Base-by-base conservation (phyloP, 2,797 vertebrate species). In the Remorina albescens region DNA sequence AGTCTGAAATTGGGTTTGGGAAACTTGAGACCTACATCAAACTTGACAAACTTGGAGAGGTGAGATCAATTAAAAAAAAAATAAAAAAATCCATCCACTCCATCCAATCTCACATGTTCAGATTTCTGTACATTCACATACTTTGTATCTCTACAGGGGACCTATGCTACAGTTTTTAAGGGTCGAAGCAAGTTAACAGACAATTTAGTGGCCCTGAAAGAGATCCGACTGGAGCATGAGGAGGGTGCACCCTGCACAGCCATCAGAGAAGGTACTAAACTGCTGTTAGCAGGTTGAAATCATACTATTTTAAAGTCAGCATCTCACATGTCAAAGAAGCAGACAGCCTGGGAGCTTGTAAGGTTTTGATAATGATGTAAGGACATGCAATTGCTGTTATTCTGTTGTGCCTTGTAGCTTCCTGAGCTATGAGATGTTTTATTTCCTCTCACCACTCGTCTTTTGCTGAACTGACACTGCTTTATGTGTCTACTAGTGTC, bases 11-110 rank as follows among this genome's bases (percentile, higher is more conserved):
- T 18, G 94, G 95, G 83, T 95, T 95, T 21, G 95, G 95, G 61
- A 95, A 95, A 86, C 90, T 95, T 25, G 95, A 95, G 86, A 94
- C 95, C 4, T 95, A 95, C 88, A 92, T 95, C 83, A 95, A 95
- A 87, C 89, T 95, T 86, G 94, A 95, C 86, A 95, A 95, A 89
- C 85, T 95, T 0, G 95, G 95, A 61, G 95, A 95, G 93, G 95
- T 95, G 86, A 92, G 93, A 69, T 73, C 47, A 58, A 32, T 23
- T 1, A 25, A 36, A 12, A n/a, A n/a, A n/a, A n/a, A n/a, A n/a
- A n/a, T n/a, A n/a, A n/a, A n/a, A n/a, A n/a, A n/a, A n/a, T n/a
- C n/a, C n/a, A n/a, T n/a, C n/a, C n/a, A n/a, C n/a, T n/a, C 16
- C 28, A 46, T 0, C 21, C 23, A 46, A 26, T 19, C 15, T 58